Evolutionary conservation across 1,140 invertebrate genomes (phyloP), one percentile per base, ranked within the genome.

Genomic region (Listronotus oregonensis): DNA sequence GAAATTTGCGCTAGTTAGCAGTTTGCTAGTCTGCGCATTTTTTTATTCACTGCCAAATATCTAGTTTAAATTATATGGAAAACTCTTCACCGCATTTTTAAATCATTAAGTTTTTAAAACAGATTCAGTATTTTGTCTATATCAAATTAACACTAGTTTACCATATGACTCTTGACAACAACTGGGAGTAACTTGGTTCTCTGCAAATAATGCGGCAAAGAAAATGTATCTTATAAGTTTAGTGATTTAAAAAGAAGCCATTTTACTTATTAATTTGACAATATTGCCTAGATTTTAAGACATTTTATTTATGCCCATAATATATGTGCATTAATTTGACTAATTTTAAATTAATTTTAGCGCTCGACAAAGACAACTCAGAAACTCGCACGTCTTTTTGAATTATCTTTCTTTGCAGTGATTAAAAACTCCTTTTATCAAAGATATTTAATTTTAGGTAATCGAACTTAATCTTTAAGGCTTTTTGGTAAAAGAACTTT

Each of bases 1-100:
- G 63, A 54, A 61, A 65, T 60, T 70, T 67, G 52, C 57, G 64
- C 57, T 67, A 39, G 39, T 31, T 63, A 57, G 61, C 40, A 43
- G 63, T 27, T 27, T 69, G 72, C 59, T 71, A 61, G 67, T 68
- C 43, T 51, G 60, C 66, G 54, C 62, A 61, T 62, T 67, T 61
- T n/a, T n/a, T 61, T 63, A 62, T 70, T 68, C 68, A 73, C 70
- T 68, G 71, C 70, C 71, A 73, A 71, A 73, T 70, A 66, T 66
- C 15, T 47, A 37, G 11, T 61, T 56, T 50, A 6, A 65, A 69
- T 69, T 69, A 63, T 69, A 61, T 63, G 59, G 49, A 60, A 60
- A 71, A 67, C 64, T 69, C 64, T 55, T 12, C 15, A 32, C 34
- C 15, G 0, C 15, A 37, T 40, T 34, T 21, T 21, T 21, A 21